Evolutionary conservation across 1,140 invertebrate genomes (phyloP).

Genomic region (Riptortus pedestris): DNA sequence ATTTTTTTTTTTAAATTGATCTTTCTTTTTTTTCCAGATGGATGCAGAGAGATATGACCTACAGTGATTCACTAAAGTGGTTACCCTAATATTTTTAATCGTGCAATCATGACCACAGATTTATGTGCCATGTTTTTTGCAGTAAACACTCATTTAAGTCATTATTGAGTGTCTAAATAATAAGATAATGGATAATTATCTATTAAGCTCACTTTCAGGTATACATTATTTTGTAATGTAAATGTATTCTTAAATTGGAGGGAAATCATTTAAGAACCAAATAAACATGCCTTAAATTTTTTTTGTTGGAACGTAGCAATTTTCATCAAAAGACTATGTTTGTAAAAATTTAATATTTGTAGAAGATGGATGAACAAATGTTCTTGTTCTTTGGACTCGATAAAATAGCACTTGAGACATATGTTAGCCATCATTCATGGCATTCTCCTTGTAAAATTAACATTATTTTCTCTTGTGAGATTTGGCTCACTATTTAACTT

Average conservation of each 20-base stretch:
- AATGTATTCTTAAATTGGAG: constrained; percentile 1
- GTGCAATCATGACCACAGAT: constrained; percentile 26
- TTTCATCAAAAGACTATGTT: background rate
- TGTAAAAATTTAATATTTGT: background rate
- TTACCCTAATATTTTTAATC: constrained; percentile 20
- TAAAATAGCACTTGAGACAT: no score
- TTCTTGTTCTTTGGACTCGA: no score
- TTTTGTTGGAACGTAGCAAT: background rate
- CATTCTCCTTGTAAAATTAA: background rate
- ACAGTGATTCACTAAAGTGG: constrained; percentile 22
- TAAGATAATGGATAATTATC: constrained; percentile 4
- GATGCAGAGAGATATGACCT: constrained; percentile 29
- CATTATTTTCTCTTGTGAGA: background rate
- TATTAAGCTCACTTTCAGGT: constrained; percentile 16
- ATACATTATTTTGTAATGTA: background rate
- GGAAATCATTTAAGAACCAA: background rate
- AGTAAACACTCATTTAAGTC: constrained; percentile 15
- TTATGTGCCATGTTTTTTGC: constrained; percentile 23
- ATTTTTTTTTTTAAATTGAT: no score
- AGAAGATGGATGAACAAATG: no score
- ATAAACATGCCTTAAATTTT: constrained; percentile 3
- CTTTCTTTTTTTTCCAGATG: constrained; percentile 28
- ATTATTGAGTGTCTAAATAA: constrained; percentile 16
- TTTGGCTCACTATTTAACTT: background rate
- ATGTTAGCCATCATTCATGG: no score